Evolutionary conservation across 2,888 invertebrate species (phyloP), one percentile per base, ranked within the genome.

Genomic region (Cantharis lateralis): DNA sequence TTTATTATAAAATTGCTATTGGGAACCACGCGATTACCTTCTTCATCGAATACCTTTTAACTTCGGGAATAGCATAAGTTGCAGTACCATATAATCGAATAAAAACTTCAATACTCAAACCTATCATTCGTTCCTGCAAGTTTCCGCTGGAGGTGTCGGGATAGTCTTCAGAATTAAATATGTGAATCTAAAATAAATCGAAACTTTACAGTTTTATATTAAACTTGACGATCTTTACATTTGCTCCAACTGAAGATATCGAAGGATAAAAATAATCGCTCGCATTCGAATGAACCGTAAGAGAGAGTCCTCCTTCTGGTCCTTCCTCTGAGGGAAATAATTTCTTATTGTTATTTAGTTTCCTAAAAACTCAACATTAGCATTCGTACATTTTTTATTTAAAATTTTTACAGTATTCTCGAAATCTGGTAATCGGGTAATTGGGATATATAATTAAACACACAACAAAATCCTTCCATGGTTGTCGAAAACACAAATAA

Each of bases 131-230:
- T 80, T 88, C 87, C 26, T 82, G 82, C 79, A 90, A 88, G 79
- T 91, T 90, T 10, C 91, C 92, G 77, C 91, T 91, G 0, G 90
- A 88, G 0, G 89, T 88, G 81, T 92, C 91, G 15, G 92, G 91
- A 83, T 90, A 91, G 83, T 92, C 91, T 68, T 89, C 88, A 0
- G 91, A 88, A 77, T 90, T 89, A 66, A 91, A 91, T 78, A 92
- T 89, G 80, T 91, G 88, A 20, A 91, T 83, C 91, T 91, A 84
- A 26, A 88, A 66, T n/a, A 66, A 66, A 13, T 13, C 20, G 18
- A 64, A 64, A 64, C 15, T 7, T 10, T 10, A 15, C 63, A 10
- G 5, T 63, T 66, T 15, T 1, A 5, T 13, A 20, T n/a, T 66
- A 63, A 63, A 9, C 2, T 16, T 63, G 73, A 7, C n/a, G 5